These are phyloP conservation scores for Eristalis pertinax DNA, from an alignment of 2,888 invertebrate genomes.

Conservation along the genomic window DNA sequence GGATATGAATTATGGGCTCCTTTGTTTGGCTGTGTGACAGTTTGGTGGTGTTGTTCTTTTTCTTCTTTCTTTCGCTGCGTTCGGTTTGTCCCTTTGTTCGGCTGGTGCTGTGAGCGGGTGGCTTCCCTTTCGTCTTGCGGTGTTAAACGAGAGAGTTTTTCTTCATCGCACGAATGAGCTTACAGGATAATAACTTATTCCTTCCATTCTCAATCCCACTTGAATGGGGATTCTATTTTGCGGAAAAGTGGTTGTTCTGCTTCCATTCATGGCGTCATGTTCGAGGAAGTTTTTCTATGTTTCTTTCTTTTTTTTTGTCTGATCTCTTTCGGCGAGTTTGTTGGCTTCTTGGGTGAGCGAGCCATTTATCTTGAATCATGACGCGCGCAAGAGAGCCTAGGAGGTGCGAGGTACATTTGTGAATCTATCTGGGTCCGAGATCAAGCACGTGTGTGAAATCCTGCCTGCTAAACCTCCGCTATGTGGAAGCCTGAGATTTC, in stretches of 20 bases:
- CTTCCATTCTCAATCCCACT: constrained; percentile 13
- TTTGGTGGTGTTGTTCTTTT: constrained; percentile 24
- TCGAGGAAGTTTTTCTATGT: neutral
- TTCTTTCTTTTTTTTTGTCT: neutral
- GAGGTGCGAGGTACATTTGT: neutral
- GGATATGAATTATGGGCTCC: constrained; percentile 69
- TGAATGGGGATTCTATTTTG: constrained; percentile 16
- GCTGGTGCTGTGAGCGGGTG: neutral
- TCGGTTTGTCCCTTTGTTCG: neutral
- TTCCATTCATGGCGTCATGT: neutral
- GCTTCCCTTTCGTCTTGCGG: neutral
- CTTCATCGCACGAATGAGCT: constrained; percentile 32
- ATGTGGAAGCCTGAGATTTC: neutral
- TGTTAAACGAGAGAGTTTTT: constrained; percentile 12
- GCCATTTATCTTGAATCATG: neutral
- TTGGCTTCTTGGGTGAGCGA: neutral
- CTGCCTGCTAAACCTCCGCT: neutral
- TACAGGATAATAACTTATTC: constrained; percentile 28
- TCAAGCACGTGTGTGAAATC: neutral
- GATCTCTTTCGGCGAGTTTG: neutral
- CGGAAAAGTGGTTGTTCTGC: constrained; percentile 32
- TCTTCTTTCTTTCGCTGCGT: neutral
- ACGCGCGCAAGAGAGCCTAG: neutral
- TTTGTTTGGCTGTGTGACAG: constrained; percentile 46
- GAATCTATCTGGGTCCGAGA: neutral